Base-by-base conservation (phyloP, 2,888 invertebrate species). In the Hydriomena furcata region DNA sequence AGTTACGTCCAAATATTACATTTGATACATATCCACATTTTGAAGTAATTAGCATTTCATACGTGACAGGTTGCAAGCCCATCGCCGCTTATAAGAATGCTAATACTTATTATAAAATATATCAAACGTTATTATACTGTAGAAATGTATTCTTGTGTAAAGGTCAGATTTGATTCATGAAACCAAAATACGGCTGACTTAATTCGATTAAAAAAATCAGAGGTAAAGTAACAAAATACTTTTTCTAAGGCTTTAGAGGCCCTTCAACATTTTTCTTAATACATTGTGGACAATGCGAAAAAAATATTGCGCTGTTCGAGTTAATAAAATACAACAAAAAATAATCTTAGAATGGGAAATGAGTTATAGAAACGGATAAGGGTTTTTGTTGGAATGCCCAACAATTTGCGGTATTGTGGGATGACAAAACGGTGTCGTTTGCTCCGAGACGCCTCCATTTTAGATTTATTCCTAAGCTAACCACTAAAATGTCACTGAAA, bases 381-480 rank as follows among this genome's bases (percentile, higher is more conserved):
- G 50, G 47, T 55, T 55, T 58, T 61, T 57, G 55, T 43, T 56
- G 63, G 54, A 65, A 66, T 60, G 64, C 57, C 60, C 60, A 60
- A 65, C 73, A 77, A 79, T 79, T 76, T 77, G 79, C 69, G 78
- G 73, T 67, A 73, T 76, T 76, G 75, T 74, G 63, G 65, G 65
- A 70, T 79, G 78, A 82, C 79, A 83, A 80, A 82, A 77, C 71
- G 74, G 55, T 59, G 69, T 73, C 79, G 72, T 79, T 80, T 76
- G 68, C 66, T 60, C 55, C 35, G 51, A 47, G 53, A 60, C 61
- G 59, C 61, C 57, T 52, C 45, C 55, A 51, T 48, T 52, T 56
- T 52, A 30, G 42, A 37, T 30, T 43, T 48, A 35, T 48, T 52
- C 49, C 31, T 6, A 49, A 48, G 35, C 58, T 48, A 48, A 50